Evolutionary conservation across 2,888 invertebrate species (phyloP).

Genomic region (Caenorhabditis sp.): DNA sequence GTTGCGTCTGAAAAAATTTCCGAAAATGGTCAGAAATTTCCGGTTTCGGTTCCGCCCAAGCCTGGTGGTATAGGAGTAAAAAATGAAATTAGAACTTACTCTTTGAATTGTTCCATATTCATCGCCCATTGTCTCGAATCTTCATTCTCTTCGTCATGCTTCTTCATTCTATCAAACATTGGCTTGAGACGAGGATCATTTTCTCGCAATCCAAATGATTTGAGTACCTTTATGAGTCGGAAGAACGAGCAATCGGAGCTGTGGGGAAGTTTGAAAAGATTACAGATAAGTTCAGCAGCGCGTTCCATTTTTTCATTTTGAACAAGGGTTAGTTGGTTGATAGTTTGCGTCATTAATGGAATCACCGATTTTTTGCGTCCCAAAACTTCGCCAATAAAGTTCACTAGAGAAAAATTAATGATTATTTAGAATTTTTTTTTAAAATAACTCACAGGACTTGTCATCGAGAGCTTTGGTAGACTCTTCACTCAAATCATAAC

Average conservation of each 20-base stretch:
- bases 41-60: too few species aligned
- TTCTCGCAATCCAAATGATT: constrained; percentile 66
- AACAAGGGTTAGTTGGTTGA: constrained; percentile 26
- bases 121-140: constrained; percentile 66
- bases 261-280: constrained; percentile 33
- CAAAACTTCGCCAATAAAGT: constrained; percentile 41
- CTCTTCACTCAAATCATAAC: constrained; percentile 23
- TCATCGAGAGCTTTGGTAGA: constrained; percentile 21
- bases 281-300: constrained; percentile 37
- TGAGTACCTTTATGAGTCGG: constrained; percentile 46
- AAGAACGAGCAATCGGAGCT: constrained; percentile 37
- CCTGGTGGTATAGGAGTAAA: too few species aligned
- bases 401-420: constrained; percentile 27
- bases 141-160: constrained; percentile 59
- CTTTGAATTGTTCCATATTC: constrained; percentile 57
- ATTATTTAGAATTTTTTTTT: neutral
- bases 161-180: constrained; percentile 56
- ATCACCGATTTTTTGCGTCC: constrained; percentile 44
- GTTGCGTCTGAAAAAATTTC: too few species aligned
- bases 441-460: constrained; percentile 22
- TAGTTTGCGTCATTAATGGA: constrained; percentile 32
- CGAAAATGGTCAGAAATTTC: too few species aligned
- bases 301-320: constrained; percentile 34
- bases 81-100: constrained; percentile 32
- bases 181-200: constrained; percentile 49